Evolutionary conservation across 2,888 invertebrate genomes (phyloP).

Genomic region (Fissipunctia ypsillon): DNA sequence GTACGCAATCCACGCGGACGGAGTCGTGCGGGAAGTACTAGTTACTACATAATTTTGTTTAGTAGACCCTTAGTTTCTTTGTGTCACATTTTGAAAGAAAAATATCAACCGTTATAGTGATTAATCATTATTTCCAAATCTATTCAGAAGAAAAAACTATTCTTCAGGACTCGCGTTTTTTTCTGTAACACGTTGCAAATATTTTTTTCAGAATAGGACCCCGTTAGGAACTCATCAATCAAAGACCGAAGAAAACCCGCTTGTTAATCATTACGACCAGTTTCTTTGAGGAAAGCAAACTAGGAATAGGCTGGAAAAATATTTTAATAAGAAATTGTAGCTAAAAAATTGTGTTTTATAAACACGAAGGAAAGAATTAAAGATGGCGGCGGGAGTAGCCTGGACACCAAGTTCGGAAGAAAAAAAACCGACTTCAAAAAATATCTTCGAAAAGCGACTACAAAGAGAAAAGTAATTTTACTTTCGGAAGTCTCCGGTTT

Average conservation of each 20-base stretch:
- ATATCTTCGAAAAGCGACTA: neutral
- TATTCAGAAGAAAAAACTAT: constrained; percentile 4
- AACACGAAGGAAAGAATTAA: neutral
- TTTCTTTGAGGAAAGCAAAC: neutral
- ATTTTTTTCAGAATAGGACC: constrained; percentile 29
- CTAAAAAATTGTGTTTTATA: neutral
- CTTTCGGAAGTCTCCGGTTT: neutral
- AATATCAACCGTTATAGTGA: too few relatives aligned
- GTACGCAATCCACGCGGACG: too few relatives aligned
- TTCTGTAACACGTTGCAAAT: constrained; percentile 30
- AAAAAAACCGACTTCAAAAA: neutral
- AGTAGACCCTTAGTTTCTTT: too few relatives aligned
- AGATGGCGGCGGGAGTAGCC: neutral
- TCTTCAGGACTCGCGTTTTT: neutral
- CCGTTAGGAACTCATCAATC: constrained; percentile 31
- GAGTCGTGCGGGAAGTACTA: too few relatives aligned
- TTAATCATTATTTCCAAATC: neutral
- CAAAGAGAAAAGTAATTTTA: neutral
- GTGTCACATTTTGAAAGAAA: too few relatives aligned
- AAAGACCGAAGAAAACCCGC: constrained; percentile 5
- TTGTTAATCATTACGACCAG: constrained; percentile 14
- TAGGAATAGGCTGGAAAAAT: neutral
- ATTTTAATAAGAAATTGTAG: neutral
- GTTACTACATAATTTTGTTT: too few relatives aligned
- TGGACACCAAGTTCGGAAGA: neutral